Evolutionary conservation across 2,888 invertebrate species (phyloP), one percentile per base, ranked within the genome.

Genomic region (Cosmorhoe ocellata): DNA sequence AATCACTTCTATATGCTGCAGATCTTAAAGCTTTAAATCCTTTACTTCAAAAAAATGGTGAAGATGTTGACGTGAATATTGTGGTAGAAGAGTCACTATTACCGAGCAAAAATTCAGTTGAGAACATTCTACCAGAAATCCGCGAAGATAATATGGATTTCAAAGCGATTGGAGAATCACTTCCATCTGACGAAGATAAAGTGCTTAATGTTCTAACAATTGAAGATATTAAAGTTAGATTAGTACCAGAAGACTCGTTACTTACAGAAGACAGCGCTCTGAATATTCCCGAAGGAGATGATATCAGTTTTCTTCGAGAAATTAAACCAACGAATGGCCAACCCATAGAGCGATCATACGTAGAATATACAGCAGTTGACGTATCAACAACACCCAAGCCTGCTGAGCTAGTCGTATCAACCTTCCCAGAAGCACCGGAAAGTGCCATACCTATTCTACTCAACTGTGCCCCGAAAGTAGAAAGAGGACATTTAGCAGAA

Each of bases 401-500:
- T 9, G 28, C 10, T 18, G 37, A 49, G 10, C 11, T 42, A 27
- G 30, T 33, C 1, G 27, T 52, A 3, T 50, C 60, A 6, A 41
- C 41, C 1, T 55, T 46, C 31, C 33, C 48, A 5, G 12, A 27
- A 12, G 30, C 18, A 8, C 14, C 52, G 12, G 30, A 45, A 14
- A 41, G 31, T 28, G 45, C 56, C 9, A 26, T 54, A 30, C 75
- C 75, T 0, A 39, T 74, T 1, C 67, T 76, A 3, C 59, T 76
- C 1, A 71, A 65, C 58, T 74, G 75, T 43, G 56, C 70, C 3
- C 72, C 75, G 0, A 63, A 65, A 30, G 66, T 74, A 0, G 56
- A 63, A 8, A 39, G 63, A 9, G 74, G 75, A 0, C 65, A 68
- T 31, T 31, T 74, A 36, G 51, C 42, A 5, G 33, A 46, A 38